Evolutionary conservation across 2,113 vertebrate species (phyloP).

Genomic region (Cebidichthys violaceus): DNA sequence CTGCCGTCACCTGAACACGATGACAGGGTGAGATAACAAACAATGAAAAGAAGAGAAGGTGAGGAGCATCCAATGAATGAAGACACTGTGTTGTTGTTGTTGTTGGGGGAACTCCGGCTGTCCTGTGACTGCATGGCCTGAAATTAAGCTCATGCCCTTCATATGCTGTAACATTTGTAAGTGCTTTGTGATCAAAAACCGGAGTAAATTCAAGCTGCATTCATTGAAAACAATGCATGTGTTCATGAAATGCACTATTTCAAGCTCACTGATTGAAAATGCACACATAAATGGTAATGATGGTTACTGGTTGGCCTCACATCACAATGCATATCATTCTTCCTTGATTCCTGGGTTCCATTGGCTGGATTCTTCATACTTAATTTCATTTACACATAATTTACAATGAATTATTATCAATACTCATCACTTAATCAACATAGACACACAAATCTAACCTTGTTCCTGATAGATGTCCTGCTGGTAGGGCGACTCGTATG

Average conservation of each 20-base stretch:
- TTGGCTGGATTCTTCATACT: neutral
- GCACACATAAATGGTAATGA: slow-evolving; percentile 2
- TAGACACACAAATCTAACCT: slow-evolving; percentile 72
- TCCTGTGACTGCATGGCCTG: slow-evolving; percentile 51
- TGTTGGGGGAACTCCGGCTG: slow-evolving; percentile 27
- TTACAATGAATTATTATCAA: neutral
- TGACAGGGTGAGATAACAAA: slow-evolving; percentile 9
- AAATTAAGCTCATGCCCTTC: slow-evolving; percentile 23
- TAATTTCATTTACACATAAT: neutral
- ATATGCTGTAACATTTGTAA: slow-evolving; percentile 23
- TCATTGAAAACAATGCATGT: slow-evolving; percentile 5
- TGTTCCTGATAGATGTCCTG: slow-evolving; percentile 90
- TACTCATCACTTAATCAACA: neutral
- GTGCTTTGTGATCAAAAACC: slow-evolving; percentile 30
- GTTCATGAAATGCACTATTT: slow-evolving; percentile 1
- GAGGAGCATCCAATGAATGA: slow-evolving; percentile 24
- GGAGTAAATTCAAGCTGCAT: neutral
- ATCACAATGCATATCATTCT: neutral
- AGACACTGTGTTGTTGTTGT: slow-evolving; percentile 15
- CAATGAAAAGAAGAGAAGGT: neutral
- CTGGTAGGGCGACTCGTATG: slow-evolving; percentile 91
- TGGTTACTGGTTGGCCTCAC: neutral
- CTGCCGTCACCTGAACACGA: slow-evolving; percentile 84
- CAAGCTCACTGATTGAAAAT: neutral
- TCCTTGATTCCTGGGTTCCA: slow-evolving; percentile 10